These are phyloP conservation scores for Euura lappo DNA, from an alignment of 1,140 invertebrate genomes.

Conservation along the genomic window DNA sequence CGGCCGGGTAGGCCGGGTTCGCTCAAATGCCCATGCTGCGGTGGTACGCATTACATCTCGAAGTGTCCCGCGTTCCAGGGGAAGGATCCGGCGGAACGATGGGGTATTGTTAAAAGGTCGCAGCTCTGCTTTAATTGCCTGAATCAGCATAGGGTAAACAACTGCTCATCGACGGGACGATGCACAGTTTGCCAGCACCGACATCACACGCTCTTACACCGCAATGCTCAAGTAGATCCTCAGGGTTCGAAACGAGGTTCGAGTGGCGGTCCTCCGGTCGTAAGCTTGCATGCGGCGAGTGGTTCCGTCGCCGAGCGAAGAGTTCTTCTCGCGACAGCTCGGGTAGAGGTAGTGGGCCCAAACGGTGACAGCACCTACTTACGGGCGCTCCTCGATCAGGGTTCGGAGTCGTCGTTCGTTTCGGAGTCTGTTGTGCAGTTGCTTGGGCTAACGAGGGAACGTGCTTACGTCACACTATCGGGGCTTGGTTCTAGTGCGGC, in stretches of 20 bases:
- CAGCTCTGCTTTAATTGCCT: constrained; percentile 24
- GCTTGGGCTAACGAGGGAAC: no score
- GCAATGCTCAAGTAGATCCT: neutral
- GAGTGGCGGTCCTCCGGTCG: neutral
- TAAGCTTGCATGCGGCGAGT: neutral
- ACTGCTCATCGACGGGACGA: constrained; percentile 4
- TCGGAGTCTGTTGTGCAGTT: no score
- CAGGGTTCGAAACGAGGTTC: neutral
- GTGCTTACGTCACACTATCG: neutral
- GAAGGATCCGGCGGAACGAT: constrained; percentile 11
- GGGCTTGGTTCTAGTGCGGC: neutral
- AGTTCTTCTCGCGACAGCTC: neutral
- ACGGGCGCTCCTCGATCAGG: no score
- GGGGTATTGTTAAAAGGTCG: neutral
- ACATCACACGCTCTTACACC: neutral
- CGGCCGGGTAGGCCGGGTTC: neutral
- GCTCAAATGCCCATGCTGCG: constrained; percentile 12
- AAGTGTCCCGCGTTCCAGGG: constrained; percentile 12
- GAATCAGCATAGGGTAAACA: neutral
- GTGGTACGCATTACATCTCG: neutral
- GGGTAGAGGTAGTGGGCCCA: neutral
- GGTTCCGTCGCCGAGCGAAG: neutral
- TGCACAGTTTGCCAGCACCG: constrained; percentile 12
- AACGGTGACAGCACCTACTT: neutral
- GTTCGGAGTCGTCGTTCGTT: no score